Evolutionary conservation across 2,113 vertebrate genomes (phyloP).

Genomic region (Candoia aspera): DNA sequence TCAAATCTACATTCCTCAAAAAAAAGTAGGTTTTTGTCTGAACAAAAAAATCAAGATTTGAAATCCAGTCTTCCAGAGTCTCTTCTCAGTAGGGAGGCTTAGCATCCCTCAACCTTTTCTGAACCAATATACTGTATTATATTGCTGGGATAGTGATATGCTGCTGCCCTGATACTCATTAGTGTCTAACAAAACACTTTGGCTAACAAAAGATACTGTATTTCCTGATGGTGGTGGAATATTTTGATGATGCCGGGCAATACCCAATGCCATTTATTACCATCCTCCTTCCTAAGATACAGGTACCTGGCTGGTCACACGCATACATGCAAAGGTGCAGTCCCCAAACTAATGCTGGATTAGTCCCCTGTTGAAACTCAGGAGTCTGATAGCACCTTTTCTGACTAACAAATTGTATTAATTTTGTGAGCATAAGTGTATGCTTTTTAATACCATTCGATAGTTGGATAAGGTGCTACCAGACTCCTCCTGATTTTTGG

Average conservation of each 20-base stretch:
- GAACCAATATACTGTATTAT: neutral
- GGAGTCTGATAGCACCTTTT: neutral
- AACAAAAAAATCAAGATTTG: neutral
- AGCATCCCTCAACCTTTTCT: neutral
- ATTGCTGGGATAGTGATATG: neutral
- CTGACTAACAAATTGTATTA: neutral
- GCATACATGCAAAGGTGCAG: neutral
- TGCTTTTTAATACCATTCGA: neutral
- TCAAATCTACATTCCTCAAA: conserved; percentile 42
- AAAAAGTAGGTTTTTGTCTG: neutral
- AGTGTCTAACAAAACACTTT: too few relatives aligned
- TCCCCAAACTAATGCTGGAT: neutral
- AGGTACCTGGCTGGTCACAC: neutral
- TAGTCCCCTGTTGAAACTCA: neutral
- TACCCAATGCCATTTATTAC: neutral
- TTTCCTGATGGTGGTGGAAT: neutral
- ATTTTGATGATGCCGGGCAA: neutral
- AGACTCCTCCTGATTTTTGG: neutral
- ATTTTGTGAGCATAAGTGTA: neutral
- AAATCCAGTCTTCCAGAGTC: neutral
- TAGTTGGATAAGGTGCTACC: neutral
- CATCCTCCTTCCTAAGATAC: neutral
- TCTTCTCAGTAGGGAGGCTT: neutral
- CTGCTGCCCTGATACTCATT: neutral
- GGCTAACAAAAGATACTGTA: neutral